Evolutionary conservation across 2,888 invertebrate species (phyloP).

Genomic region (Polydrusus pterygomalis): DNA sequence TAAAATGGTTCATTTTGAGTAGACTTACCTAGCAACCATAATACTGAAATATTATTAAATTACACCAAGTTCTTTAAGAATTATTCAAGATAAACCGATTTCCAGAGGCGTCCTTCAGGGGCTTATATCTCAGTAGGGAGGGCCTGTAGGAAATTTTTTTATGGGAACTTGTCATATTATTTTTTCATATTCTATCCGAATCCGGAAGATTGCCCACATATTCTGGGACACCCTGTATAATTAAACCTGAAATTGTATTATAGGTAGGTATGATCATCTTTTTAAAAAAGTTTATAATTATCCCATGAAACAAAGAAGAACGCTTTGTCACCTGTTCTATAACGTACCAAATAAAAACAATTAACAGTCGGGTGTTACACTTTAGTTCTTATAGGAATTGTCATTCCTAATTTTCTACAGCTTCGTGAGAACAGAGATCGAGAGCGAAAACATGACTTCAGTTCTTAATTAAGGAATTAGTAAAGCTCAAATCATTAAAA

Average conservation of each 20-base stretch:
- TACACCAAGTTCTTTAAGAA: too few species aligned
- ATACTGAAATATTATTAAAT: too few species aligned
- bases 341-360: slow-evolving; percentile 26
- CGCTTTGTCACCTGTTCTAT: slow-evolving; percentile 11
- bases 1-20: too few species aligned
- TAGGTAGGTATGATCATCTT: neutral
- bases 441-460: neutral
- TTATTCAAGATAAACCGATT: too few species aligned
- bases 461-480: neutral
- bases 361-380: slow-evolving; percentile 21
- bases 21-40: too few species aligned
- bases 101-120: too few species aligned
- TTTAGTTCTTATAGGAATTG: slow-evolving; percentile 22
- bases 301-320: slow-evolving; percentile 31
- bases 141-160: too few species aligned
- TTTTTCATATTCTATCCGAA: too few species aligned
- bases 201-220: too few species aligned
- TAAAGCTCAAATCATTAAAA: neutral
- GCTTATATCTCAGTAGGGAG: too few species aligned
- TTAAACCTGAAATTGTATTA: neutral
- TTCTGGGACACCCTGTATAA: too few species aligned
- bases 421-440: slow-evolving; percentile 17
- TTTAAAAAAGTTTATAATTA: slow-evolving; percentile 3
- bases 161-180: too few species aligned
- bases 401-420: slow-evolving; percentile 32